These are phyloP conservation scores for Argynnis bischoffii DNA, from an alignment of 2,888 invertebrate species.

Conservation along the genomic window DNA sequence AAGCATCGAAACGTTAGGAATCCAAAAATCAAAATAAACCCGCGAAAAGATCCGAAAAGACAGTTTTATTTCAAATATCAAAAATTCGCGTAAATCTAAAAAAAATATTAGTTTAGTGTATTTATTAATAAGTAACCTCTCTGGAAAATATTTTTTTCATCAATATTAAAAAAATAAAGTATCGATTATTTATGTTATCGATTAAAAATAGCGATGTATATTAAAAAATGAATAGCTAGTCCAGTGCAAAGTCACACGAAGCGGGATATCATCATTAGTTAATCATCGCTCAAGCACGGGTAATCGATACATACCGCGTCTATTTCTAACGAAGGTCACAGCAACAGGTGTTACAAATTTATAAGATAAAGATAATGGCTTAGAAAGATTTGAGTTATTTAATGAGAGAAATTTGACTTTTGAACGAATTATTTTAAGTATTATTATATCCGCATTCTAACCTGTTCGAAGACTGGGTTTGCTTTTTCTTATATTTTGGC, in stretches of 20 bases:
- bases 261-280: conserved; percentile 10
- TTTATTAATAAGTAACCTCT: not conserved
- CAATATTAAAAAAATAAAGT: no score
- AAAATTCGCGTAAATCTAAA: no score
- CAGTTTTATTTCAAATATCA: no score
- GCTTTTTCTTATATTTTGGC: no score
- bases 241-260: conserved; percentile 8
- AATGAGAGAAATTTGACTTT: conserved; percentile 1
- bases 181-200: not conserved
- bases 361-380: conserved; percentile 28
- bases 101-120: not conserved
- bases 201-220: conserved; percentile 4
- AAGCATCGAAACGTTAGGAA: no score
- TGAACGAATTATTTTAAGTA: not conserved
- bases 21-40: no score
- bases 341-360: conserved; percentile 32
- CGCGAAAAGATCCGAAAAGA: no score
- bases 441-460: not conserved
- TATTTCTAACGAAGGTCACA: conserved; percentile 33
- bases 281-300: conserved; percentile 5
- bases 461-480: no score
- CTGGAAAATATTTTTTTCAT: no score
- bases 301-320: conserved; percentile 27
- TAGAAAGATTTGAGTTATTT: conserved; percentile 10
- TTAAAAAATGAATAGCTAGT: not conserved